Evolutionary conservation across 2,113 vertebrate species (phyloP).

Genomic region (Pangasianodon gigas): DNA sequence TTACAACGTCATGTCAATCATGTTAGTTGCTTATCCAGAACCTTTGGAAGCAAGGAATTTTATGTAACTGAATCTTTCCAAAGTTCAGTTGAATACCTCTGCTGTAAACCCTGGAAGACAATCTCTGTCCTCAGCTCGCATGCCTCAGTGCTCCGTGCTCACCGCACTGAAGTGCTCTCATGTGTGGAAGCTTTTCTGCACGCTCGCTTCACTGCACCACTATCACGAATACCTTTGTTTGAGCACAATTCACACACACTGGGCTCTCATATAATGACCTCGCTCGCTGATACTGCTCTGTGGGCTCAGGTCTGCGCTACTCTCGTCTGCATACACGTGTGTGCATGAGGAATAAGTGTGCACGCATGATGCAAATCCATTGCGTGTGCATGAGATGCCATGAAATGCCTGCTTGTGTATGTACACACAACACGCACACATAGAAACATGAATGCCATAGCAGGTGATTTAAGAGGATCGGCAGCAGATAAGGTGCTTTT

Average conservation of each 20-base stretch:
- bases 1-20: too few relatives aligned
- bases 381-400: background rate
- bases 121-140: background rate
- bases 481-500: slow-evolving; percentile 52
- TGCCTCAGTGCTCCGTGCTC: background rate
- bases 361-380: too few relatives aligned
- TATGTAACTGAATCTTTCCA: too few relatives aligned
- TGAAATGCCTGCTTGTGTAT: background rate
- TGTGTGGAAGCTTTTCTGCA: background rate
- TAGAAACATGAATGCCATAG: slow-evolving; percentile 1
- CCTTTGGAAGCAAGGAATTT: too few relatives aligned
- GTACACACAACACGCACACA: too few relatives aligned
- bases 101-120: too few relatives aligned
- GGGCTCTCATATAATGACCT: background rate
- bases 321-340: background rate
- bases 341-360: background rate
- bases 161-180: background rate
- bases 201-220: background rate
- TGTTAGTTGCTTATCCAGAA: too few relatives aligned
- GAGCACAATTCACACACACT: background rate
- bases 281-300: background rate
- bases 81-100: too few relatives aligned
- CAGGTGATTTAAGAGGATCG: slow-evolving; percentile 58
- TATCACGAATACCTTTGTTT: background rate
- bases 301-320: too few relatives aligned